Conservation (phyloP, 23 tunicate species). For the Trididemnum miniatum region DNA sequence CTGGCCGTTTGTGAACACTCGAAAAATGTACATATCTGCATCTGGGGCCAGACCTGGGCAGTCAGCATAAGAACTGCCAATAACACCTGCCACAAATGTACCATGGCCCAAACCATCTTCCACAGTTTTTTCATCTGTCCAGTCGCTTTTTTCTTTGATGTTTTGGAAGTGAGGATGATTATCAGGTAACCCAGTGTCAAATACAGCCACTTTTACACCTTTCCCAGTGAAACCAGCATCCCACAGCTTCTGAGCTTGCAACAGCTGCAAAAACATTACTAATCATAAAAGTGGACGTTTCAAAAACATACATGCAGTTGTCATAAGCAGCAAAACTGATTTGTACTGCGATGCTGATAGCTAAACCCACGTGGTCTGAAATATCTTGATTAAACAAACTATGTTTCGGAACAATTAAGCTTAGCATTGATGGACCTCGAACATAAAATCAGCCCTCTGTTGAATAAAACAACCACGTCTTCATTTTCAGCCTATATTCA, state of each 20-base stretch:
- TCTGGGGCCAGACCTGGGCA: slow-evolving; percentile 99
- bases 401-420: too few species aligned
- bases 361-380: too few species aligned
- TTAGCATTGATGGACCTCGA: too few species aligned
- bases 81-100: slow-evolving; percentile 98
- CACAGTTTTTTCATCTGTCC: slow-evolving; percentile 94
- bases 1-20: slow-evolving; percentile 97
- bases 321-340: too few species aligned
- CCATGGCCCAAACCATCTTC: slow-evolving; percentile 99
- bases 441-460: too few species aligned
- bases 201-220: slow-evolving; percentile 96
- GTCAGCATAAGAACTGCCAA: slow-evolving; percentile 73
- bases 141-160: slow-evolving; percentile 88
- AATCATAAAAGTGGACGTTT: too few species aligned
- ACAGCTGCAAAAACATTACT: slow-evolving; percentile 54
- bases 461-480: too few species aligned
- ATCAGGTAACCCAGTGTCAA: slow-evolving; percentile 96
- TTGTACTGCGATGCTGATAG: too few species aligned
- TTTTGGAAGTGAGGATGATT: slow-evolving; percentile 82
- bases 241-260: slow-evolving; percentile 83
- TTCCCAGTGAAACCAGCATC: slow-evolving; percentile 85
- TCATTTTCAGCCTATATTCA: too few species aligned
- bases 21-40: slow-evolving; percentile 86
- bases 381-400: too few species aligned
- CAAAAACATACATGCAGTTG: too few species aligned